phyloP scores from a whole-genome alignment of 1,140 invertebrate genomes.

The Scaptomyza pallida region DNA sequence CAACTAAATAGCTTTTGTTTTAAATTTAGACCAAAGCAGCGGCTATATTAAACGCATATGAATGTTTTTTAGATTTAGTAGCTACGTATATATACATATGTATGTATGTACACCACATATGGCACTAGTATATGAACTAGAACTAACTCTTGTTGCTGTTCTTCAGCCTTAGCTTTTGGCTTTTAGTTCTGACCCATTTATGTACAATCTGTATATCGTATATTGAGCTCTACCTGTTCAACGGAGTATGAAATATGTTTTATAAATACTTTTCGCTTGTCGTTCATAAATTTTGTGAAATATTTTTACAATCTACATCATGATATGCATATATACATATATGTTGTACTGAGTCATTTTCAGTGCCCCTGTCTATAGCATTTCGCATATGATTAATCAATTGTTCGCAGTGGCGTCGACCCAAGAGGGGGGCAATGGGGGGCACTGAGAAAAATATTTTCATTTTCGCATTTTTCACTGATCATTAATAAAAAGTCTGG shows the following conservation, averaged over 20 bases:
- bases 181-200: slow-evolving; percentile 20
- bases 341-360: slow-evolving; percentile 49
- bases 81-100: not conserved
- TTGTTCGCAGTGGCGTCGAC: slow-evolving; percentile 39
- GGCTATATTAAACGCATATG: slow-evolving; percentile 81
- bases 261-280: slow-evolving; percentile 72
- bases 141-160: slow-evolving; percentile 13
- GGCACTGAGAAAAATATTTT: slow-evolving; percentile 52
- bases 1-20: slow-evolving; percentile 83
- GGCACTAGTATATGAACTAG: slow-evolving; percentile 17
- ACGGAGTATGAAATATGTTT: slow-evolving; percentile 71
- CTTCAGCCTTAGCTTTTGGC: slow-evolving; percentile 23
- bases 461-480: slow-evolving; percentile 69
- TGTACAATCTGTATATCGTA: slow-evolving; percentile 24
- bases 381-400: slow-evolving; percentile 55
- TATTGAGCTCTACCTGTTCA: slow-evolving; percentile 20
- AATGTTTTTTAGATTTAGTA: slow-evolving; percentile 80
- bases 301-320: slow-evolving; percentile 54
- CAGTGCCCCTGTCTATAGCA: slow-evolving; percentile 32
- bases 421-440: not conserved
- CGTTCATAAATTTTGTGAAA: slow-evolving; percentile 67
- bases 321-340: slow-evolving; percentile 12
- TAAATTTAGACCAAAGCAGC: slow-evolving; percentile 77
- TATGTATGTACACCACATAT: slow-evolving; percentile 41
- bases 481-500: slow-evolving; percentile 82